Conservation (phyloP, 1,140 invertebrate species). For the Cataglyphis hispanica region DNA sequence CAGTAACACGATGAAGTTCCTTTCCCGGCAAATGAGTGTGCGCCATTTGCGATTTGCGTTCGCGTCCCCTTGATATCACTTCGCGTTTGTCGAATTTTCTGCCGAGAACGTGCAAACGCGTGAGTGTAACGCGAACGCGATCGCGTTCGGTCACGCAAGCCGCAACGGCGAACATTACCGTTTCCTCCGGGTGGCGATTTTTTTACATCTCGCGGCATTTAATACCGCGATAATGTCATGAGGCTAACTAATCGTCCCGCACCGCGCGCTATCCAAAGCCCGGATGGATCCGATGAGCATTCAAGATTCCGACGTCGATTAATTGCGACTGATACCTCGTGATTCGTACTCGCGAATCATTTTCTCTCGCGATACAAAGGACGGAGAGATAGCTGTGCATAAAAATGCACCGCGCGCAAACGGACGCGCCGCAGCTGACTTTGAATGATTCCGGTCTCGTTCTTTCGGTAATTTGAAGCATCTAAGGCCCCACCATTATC, state of each 20-base stretch:
- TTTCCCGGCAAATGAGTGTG: conserved; percentile 32
- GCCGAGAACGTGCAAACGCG: neutral
- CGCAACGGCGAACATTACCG: conserved; percentile 28
- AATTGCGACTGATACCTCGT: conserved; percentile 62
- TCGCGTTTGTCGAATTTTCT: conserved; percentile 33
- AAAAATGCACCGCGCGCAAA: conserved; percentile 30
- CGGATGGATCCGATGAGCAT: conserved; percentile 52
- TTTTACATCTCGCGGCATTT: conserved; percentile 31
- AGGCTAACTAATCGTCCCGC: conserved; percentile 42
- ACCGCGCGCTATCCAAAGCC: conserved; percentile 19
- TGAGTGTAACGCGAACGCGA: conserved; percentile 20
- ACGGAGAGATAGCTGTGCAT: conserved; percentile 44
- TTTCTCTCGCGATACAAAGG: conserved; percentile 53
- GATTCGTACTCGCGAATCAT: conserved; percentile 54
- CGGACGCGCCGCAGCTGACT: conserved; percentile 63
- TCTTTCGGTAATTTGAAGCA: conserved; percentile 74
- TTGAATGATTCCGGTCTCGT: conserved; percentile 70
- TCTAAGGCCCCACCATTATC: conserved; percentile 75
- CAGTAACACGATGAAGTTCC: conserved; percentile 60
- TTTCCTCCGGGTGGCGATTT: conserved; percentile 13
- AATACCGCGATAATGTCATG: conserved; percentile 47
- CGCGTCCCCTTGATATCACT: neutral
- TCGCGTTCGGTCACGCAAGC: conserved; percentile 37
- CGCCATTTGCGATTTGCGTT: conserved; percentile 59
- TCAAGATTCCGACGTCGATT: conserved; percentile 72